Conservation (phyloP, 2,113 vertebrate species). For the Gadus chalcogrammus region DNA sequence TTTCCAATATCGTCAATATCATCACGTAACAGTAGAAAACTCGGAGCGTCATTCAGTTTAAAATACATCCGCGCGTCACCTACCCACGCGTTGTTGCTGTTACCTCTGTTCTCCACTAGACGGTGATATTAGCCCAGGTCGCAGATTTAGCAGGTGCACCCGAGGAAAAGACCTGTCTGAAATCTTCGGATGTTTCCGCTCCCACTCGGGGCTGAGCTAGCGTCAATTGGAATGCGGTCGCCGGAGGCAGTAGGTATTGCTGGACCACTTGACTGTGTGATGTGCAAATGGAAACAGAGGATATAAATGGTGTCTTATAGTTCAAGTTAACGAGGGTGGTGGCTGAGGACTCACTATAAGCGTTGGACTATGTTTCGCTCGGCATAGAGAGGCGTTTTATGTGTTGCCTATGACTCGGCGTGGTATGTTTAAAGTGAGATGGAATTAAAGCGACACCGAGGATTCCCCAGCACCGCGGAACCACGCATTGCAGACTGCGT, state of each 20-base stretch:
- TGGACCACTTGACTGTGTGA: slow-evolving; percentile 21
- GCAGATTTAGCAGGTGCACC: slow-evolving; percentile 45
- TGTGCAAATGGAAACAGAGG: too few species aligned
- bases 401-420: too few species aligned
- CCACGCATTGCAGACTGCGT: slow-evolving; percentile 66
- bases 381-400: too few species aligned
- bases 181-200: slow-evolving; percentile 58
- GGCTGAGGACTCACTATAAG: too few species aligned
- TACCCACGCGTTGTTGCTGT: background rate
- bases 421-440: background rate
- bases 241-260: slow-evolving; percentile 56
- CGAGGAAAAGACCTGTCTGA: slow-evolving; percentile 23
- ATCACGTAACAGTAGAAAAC: too few species aligned
- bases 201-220: slow-evolving; percentile 42
- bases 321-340: too few species aligned
- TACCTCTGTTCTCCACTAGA: slow-evolving; percentile 37
- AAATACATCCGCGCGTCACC: background rate
- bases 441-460: slow-evolving; percentile 17
- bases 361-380: too few species aligned
- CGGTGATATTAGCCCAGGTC: slow-evolving; percentile 4
- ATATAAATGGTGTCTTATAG: too few species aligned
- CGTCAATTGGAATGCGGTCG: slow-evolving; percentile 66
- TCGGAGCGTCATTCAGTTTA: too few species aligned
- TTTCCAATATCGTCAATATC: too few species aligned
- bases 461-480: slow-evolving; percentile 63